Evolutionary conservation across 2,113 vertebrate genomes (phyloP).

Genomic region (Smithornis capensis): DNA sequence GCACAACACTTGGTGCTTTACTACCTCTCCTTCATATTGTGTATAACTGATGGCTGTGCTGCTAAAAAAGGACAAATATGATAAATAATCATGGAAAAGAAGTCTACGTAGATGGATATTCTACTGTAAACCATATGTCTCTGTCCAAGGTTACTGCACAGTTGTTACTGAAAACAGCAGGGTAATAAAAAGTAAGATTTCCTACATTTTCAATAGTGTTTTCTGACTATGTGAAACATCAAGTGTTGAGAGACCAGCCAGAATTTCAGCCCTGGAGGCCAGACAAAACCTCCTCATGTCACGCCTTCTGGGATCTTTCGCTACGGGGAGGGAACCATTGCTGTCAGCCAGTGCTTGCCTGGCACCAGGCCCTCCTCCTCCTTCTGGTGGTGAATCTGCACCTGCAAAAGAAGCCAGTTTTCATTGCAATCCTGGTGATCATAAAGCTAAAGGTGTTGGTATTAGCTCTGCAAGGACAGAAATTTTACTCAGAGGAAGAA

Average conservation of each 20-base stretch:
- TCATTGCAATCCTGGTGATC: background rate
- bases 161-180: background rate
- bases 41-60: background rate
- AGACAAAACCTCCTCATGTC: slow-evolving; percentile 10
- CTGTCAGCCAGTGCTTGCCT: background rate
- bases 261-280: slow-evolving; percentile 14
- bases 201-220: background rate
- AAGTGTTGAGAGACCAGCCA: background rate
- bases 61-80: slow-evolving; percentile 29
- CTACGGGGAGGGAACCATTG: background rate
- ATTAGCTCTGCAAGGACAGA: background rate
- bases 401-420: background rate
- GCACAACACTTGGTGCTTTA: background rate
- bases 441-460: background rate
- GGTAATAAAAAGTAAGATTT: slow-evolving; percentile 22
- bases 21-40: background rate
- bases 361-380: background rate
- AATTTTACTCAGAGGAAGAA: background rate
- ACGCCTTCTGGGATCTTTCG: background rate
- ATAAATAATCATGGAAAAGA: slow-evolving; percentile 7
- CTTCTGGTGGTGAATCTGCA: background rate
- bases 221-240: background rate
- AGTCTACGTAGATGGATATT: slow-evolving; percentile 18
- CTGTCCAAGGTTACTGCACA: background rate
- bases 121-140: slow-evolving; percentile 13